These are phyloP conservation scores for Drosophila macrospina DNA, from an alignment of 2,888 invertebrate species.

Conservation along the genomic window DNA sequence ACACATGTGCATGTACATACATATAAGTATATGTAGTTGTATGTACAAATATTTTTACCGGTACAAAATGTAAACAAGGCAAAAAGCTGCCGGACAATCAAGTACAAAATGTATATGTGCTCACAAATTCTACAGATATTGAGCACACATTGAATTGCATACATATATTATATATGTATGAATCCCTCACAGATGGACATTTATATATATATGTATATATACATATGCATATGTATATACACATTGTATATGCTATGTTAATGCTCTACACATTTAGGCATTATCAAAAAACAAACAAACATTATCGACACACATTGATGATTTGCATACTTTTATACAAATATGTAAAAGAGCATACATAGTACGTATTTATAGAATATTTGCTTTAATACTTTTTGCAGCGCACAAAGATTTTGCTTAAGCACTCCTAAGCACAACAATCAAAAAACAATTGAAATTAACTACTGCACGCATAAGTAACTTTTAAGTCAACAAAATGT, in stretches of 20 bases:
- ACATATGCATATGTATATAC: too few species aligned
- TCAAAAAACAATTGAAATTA: slow-evolving; percentile 12
- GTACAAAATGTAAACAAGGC: slow-evolving; percentile 51
- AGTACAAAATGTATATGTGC: background rate
- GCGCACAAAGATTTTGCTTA: slow-evolving; percentile 14
- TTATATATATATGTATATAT: too few species aligned
- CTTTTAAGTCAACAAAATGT: slow-evolving; percentile 86
- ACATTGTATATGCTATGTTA: too few species aligned
- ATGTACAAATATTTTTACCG: slow-evolving; percentile 30
- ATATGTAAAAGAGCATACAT: slow-evolving; percentile 1
- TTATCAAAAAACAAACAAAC: too few species aligned
- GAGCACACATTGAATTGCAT: too few species aligned
- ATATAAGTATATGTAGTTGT: background rate
- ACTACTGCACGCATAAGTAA: slow-evolving; percentile 2
- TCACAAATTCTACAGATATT: background rate
- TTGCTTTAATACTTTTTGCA: slow-evolving; percentile 12
- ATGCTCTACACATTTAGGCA: too few species aligned
- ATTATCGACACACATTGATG: too few species aligned
- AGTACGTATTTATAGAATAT: background rate
- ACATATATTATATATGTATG: too few species aligned
- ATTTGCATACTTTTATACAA: too few species aligned
- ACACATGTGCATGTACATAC: background rate
- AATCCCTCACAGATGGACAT: too few species aligned
- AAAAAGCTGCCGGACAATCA: slow-evolving; percentile 1
- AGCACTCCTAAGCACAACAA: background rate